Evolutionary conservation across 1,140 invertebrate species (phyloP), one percentile per base, ranked within the genome.

Genomic region (Trinorchestia longiramus): DNA sequence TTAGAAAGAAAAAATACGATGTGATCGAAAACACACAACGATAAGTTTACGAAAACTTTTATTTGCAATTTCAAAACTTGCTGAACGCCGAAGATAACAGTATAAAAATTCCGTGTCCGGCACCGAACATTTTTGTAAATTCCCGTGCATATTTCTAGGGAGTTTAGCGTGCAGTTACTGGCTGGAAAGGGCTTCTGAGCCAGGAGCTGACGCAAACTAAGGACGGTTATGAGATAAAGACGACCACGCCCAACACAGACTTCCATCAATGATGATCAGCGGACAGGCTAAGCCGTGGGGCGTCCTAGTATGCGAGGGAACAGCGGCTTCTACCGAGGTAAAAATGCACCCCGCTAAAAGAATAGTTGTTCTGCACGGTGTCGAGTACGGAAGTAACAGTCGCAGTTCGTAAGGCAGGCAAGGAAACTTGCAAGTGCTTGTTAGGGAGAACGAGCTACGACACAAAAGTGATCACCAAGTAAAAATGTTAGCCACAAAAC

Each of bases 181-280:
- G 62, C 62, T 3, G 62, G 15, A 77, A 77, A 36, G 36, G 62
- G 62, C 62, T 77, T 28, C 62, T 36, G 62, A 11, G 62, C 62
- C 28, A 11, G 1, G 62, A 77, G 62, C 36, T 90, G 88, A 90
- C 43, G 88, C 41, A 90, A 90, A 90, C 88, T 41, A 43, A 90
- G 43, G 88, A 43, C 88, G 41, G 88, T 90, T 90, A 90, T 90
- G 88, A 90, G 88, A 90, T 90, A 90, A 90, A 43, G 88, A 41
- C 88, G 88, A 90, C 88, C 88, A 90, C 88, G 88, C 88, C 88
- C 88, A 90, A 43, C 88, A 17, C 41, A 15, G 41, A 36, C 88
- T 43, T n/a, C 41, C 88, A 90, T 90, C 88, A 90, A 90, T 90
- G 88, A 90, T 90, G 15, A 90, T 90, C 88, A 90, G 88, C 15